Evolutionary conservation across 2,888 invertebrate genomes (phyloP).

Genomic region (Himalopsyche tibetana): DNA sequence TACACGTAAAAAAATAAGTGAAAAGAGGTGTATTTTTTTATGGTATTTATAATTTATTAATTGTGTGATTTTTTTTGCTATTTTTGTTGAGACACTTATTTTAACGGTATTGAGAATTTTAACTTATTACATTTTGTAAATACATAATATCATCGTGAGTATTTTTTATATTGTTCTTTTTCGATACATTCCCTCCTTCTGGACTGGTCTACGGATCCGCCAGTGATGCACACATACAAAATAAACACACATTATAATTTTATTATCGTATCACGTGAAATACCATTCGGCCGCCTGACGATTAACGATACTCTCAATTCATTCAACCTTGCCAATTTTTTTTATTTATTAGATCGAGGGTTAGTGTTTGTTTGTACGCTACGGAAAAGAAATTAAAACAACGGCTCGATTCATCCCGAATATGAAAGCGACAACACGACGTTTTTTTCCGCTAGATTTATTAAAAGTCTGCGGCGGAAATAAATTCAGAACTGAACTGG

Average conservation of each 20-base stretch:
- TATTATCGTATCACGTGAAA: conserved; percentile 5
- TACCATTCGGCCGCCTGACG: conserved; percentile 13
- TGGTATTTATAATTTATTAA: no score
- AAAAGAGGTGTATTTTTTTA: no score
- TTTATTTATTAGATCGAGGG: conserved; percentile 18
- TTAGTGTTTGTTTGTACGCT: background rate
- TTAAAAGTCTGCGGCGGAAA: background rate
- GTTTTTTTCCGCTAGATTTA: conserved; percentile 2
- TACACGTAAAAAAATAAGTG: no score
- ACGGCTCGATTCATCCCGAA: background rate
- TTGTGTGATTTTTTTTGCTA: no score
- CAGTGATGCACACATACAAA: no score
- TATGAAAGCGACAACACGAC: background rate
- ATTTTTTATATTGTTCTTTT: no score
- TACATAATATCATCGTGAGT: no score
- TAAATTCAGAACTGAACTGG: conserved; percentile 9
- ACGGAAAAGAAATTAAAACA: conserved; percentile 19
- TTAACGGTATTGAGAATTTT: no score
- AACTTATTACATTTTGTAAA: no score
- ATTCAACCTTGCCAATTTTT: conserved; percentile 31
- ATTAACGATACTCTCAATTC: conserved; percentile 15
- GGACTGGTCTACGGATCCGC: no score
- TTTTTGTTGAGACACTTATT: no score
- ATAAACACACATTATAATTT: conserved; percentile 9
- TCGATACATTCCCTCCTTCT: no score